Conservation (phyloP, 1,140 invertebrate genomes). For the Mya arenaria region DNA sequence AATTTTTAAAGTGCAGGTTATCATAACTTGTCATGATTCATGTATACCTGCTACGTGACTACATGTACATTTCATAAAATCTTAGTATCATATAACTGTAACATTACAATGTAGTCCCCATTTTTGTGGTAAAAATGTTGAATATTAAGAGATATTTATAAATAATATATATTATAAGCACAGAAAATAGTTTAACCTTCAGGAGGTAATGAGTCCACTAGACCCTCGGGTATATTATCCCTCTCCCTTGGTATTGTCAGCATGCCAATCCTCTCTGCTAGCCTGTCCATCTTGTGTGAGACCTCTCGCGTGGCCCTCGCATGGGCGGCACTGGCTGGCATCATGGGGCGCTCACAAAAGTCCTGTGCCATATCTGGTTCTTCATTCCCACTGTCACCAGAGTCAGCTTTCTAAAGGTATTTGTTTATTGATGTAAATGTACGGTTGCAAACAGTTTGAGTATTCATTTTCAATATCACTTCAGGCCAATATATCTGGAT, state of each 20-base stretch:
- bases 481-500: no score
- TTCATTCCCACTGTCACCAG: conserved; percentile 96
- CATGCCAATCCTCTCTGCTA: conserved; percentile 80
- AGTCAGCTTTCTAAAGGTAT: conserved; percentile 91
- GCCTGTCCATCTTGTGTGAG: conserved; percentile 78
- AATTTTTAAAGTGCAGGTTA: no score
- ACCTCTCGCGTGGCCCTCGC: conserved; percentile 19
- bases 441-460: no score
- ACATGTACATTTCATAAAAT: not conserved
- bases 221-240: conserved; percentile 77
- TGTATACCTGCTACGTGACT: not conserved
- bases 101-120: no score
- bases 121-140: no score
- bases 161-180: no score
- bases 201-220: conserved; percentile 86
- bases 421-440: no score
- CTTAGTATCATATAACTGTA: no score
- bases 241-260: conserved; percentile 77
- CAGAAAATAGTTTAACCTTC: no score
- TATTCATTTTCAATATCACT: no score
- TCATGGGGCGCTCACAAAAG: conserved; percentile 71
- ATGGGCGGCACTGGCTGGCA: conserved; percentile 24
- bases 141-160: no score
- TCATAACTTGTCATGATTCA: no score
- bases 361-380: conserved; percentile 86